A percentile compares a stretch with the other conserved stretches of the same genome.
Conservation (phyloP, 1,140 invertebrate species). For the Varroa destructor region DNA sequence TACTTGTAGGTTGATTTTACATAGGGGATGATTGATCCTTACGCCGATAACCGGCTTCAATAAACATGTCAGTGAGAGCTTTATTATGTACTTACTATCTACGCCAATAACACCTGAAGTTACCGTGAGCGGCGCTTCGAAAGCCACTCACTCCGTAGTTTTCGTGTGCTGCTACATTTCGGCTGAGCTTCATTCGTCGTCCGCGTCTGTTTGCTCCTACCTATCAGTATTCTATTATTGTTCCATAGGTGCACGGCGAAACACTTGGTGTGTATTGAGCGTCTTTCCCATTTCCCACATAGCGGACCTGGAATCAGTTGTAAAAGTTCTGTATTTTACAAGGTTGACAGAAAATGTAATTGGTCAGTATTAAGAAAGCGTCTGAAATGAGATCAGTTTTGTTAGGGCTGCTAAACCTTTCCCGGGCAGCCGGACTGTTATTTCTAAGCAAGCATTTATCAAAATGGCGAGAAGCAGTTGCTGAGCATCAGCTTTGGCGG, state of each 20-base stretch:
- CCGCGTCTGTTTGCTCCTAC: not conserved
- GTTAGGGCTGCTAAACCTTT: no score
- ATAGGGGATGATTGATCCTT: no score
- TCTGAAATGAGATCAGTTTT: no score
- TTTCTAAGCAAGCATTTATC: no score
- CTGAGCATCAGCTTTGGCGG: no score
- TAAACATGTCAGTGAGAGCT: not conserved
- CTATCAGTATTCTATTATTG: not conserved
- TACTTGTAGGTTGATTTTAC: no score
- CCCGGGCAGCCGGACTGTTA: no score
- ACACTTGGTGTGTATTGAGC: conserved; percentile 8
- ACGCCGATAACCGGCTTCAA: not conserved
- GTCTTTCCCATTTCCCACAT: not conserved
- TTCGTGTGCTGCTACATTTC: conserved; percentile 8
- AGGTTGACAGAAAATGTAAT: no score
- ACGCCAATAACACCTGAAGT: not conserved
- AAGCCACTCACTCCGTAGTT: not conserved
- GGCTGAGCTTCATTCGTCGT: not conserved
- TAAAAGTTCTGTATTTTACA: no score
- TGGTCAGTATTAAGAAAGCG: no score
- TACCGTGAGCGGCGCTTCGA: conserved; percentile 4
- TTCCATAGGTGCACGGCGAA: not conserved
- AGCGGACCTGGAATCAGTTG: no score
- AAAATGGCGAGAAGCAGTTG: no score
- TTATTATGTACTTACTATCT: not conserved